Conservation (phyloP, 2,797 vertebrate genomes). For the Epinephelus awoara region DNA sequence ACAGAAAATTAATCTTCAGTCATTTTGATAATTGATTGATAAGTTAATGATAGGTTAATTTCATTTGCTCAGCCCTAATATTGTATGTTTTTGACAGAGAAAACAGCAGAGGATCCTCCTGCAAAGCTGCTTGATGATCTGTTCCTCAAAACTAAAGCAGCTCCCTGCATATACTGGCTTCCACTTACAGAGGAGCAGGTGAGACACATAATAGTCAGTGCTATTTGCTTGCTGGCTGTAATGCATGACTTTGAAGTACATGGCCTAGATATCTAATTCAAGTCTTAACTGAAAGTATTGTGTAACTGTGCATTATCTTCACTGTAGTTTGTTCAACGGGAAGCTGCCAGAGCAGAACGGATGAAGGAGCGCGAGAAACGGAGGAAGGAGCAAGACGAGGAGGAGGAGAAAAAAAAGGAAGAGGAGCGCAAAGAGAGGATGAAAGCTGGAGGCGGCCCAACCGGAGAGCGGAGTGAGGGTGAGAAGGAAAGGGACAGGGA, state of each 20-base stretch:
- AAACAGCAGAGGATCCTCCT: slow-evolving; percentile 91
- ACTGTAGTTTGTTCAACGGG: slow-evolving; percentile 86
- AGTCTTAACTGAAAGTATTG: not conserved
- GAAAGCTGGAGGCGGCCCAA: slow-evolving; percentile 66
- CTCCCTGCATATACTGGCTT: slow-evolving; percentile 96
- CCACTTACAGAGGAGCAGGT: slow-evolving; percentile 94
- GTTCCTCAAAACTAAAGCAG: slow-evolving; percentile 94
- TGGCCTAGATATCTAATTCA: not conserved
- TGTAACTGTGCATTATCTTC: not conserved
- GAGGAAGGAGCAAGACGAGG: slow-evolving; percentile 87
- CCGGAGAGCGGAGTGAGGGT: slow-evolving; percentile 78
- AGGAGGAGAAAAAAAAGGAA: slow-evolving; percentile 89
- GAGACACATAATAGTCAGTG: slow-evolving; percentile 1
- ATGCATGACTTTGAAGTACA: not conserved
- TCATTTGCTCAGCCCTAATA: not conserved
- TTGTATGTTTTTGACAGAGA: slow-evolving; percentile 78
- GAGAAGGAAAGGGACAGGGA: slow-evolving; percentile 83
- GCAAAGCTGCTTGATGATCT: slow-evolving; percentile 94
- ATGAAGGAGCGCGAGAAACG: slow-evolving; percentile 89
- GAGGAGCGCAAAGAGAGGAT: slow-evolving; percentile 86
- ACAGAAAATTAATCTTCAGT: not conserved
- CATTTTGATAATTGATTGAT: not conserved
- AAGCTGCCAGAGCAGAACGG: slow-evolving; percentile 87
- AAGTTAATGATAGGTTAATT: not conserved
- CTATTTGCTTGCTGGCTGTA: not conserved